Base-by-base conservation (phyloP, 2,797 vertebrate genomes). In the Holocentrus rufus region DNA sequence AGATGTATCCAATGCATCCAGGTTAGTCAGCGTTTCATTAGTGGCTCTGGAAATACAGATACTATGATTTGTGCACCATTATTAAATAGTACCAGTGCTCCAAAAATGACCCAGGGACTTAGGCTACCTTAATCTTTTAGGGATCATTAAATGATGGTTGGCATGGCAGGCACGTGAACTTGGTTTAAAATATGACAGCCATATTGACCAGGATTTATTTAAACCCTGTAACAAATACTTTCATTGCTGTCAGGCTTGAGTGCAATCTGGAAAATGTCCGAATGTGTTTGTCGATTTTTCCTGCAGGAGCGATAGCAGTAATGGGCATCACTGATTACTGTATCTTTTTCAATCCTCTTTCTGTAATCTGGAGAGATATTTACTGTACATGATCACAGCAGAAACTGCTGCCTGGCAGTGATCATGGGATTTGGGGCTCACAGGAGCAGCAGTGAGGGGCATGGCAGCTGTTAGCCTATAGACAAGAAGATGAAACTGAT, bases 291-390 rank as follows among this genome's bases (percentile, higher is more conserved):
- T 54, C 66, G 46, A 60, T 72, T 31, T 34, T 58, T 69, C 7
- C 49, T 39, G 27, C 20, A 69, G 74, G 10, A 84, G 81, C 77
- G 53, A 77, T 83, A 59, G 60, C 68, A 69, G 82, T 80, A 73
- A 85, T 78, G 25, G 69, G 69, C 74, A 81, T 81, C 73, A 61
- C 64, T 85, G 69, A 53, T 86, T 77, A 72, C 65, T 75, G 58
- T 69, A 20, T 66, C 46, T 50, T 10, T 54, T 39, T n/a, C 57
- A 80, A 83, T 88, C 84, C 69, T 83, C 77, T 83, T 81, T 78
- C 44, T 77, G 63, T 85, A 80, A 85, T 84, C 82, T 85, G 65
- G 72, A 25, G 52, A 61, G 46, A 77, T 81, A 74, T 83, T 31
- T 65, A 44, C 64, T 66, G 66, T 49, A 61, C 79, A 66, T 80